Percentiles rank a stretch among this genome's conserved stretches.
Conservation (phyloP, 1,140 invertebrate species). For the Odontomachus brunneus region DNA sequence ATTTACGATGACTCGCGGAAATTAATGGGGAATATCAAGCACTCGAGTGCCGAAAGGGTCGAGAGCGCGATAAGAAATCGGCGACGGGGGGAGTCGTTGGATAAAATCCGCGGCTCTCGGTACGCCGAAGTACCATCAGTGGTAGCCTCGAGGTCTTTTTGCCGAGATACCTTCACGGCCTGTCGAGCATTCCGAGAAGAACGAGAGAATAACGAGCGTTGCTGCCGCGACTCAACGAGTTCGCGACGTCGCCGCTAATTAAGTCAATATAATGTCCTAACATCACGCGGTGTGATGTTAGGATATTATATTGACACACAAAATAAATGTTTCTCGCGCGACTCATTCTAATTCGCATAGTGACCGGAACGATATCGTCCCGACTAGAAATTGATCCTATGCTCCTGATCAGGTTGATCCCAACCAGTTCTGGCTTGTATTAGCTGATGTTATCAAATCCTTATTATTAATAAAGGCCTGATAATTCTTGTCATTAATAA, state of each 20-base stretch:
- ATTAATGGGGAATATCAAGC: background rate
- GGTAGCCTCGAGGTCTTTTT: constrained; percentile 60
- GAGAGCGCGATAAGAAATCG: constrained; percentile 22
- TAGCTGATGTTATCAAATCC: too few relatives aligned
- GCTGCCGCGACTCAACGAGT: constrained; percentile 8
- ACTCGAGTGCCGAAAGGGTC: background rate
- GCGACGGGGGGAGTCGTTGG: constrained; percentile 14
- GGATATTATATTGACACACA: too few relatives aligned
- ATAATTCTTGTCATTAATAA: too few relatives aligned
- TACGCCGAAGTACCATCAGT: constrained; percentile 42
- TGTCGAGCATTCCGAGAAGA: constrained; percentile 66
- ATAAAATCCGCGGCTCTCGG: constrained; percentile 46
- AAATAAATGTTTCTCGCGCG: background rate
- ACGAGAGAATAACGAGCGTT: constrained; percentile 66
- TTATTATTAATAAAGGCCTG: too few relatives aligned
- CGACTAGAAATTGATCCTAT: too few relatives aligned
- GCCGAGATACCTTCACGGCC: constrained; percentile 60
- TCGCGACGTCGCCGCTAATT: constrained; percentile 36
- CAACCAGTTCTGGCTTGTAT: too few relatives aligned
- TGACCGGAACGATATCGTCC: too few relatives aligned
- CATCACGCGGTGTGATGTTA: background rate
- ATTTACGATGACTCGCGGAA: background rate
- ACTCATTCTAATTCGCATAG: background rate
- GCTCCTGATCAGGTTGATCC: too few relatives aligned
- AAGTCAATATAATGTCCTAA: constrained; percentile 49